Percentiles rank a stretch among this genome's conserved stretches.
These are phyloP conservation scores for Astyanax mexicanus DNA, from an alignment of 2,797 vertebrate genomes.

Conservation along the genomic window DNA sequence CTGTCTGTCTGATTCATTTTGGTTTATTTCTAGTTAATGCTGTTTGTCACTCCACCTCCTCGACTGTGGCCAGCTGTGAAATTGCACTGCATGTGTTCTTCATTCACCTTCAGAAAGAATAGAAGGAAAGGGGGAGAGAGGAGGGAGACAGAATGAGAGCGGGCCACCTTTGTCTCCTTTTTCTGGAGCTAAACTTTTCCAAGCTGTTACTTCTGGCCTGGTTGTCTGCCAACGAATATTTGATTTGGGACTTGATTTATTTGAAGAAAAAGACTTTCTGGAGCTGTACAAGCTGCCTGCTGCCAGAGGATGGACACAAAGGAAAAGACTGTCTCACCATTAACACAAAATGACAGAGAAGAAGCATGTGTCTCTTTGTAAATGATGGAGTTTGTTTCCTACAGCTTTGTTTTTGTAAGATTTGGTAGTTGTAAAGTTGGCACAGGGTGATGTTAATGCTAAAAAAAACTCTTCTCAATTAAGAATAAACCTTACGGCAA, in stretches of 20 bases:
- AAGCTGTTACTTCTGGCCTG: not conserved
- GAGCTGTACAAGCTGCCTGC: not conserved
- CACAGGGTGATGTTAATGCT: not conserved
- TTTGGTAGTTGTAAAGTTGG: not conserved
- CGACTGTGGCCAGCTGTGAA: constrained; percentile 54
- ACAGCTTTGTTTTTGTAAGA: not conserved
- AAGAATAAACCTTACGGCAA: no score
- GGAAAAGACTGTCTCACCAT: not conserved
- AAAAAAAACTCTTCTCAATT: no score
- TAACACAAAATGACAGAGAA: not conserved
- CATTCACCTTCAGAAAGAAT: constrained; percentile 51
- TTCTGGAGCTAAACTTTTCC: constrained; percentile 4
- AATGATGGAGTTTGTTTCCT: not conserved
- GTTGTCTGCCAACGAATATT: not conserved
- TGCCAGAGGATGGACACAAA: not conserved
- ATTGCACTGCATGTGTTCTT: constrained; percentile 45
- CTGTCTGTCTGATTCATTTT: constrained; percentile 22
- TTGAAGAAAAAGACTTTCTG: constrained; percentile 5
- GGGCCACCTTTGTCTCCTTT: constrained; percentile 8
- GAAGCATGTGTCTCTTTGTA: not conserved
- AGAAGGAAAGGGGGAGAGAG: not conserved
- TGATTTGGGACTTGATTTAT: constrained; percentile 13
- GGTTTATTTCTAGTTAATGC: constrained; percentile 56
- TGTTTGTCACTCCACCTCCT: constrained; percentile 38
- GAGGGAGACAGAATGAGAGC: not conserved